A percentile compares a stretch with the other conserved stretches of the same genome.
Evolutionary conservation across 2,888 invertebrate genomes (phyloP).

Genomic region (Molorchus minor): DNA sequence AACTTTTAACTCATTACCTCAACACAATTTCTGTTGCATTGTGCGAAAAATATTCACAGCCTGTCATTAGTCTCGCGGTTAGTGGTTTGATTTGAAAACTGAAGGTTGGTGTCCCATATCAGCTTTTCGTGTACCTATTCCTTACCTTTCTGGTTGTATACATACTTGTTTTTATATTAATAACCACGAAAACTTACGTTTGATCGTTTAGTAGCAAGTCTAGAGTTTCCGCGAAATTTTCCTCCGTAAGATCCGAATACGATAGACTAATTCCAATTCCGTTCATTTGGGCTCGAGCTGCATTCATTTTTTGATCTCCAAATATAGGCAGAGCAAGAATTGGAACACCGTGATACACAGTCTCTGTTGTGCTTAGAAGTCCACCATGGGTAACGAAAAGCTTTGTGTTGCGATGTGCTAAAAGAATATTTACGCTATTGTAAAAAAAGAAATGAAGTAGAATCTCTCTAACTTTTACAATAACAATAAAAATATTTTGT

Average conservation of each 20-base stretch:
- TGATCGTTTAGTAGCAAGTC: conserved; percentile 61
- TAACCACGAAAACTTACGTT: conserved; percentile 32
- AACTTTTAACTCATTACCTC: too few species aligned
- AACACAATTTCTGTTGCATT: too few species aligned
- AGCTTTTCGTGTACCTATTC: too few species aligned
- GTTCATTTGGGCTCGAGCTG: conserved; percentile 58
- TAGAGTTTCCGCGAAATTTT: conserved; percentile 56
- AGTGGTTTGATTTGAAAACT: too few species aligned
- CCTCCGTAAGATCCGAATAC: conserved; percentile 60
- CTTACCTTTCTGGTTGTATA: too few species aligned
- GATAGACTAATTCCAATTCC: conserved; percentile 61
- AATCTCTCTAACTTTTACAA: too few species aligned
- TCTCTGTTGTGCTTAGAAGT: conserved; percentile 44
- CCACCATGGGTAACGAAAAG: conserved; percentile 55
- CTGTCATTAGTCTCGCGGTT: too few species aligned
- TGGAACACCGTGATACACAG: conserved; percentile 56
- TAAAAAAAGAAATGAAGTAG: too few species aligned
- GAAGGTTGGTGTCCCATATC: too few species aligned
- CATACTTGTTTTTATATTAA: background rate
- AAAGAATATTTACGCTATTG: too few species aligned
- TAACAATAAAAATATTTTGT: too few species aligned
- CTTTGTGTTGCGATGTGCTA: conserved; percentile 44
- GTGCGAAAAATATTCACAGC: too few species aligned
- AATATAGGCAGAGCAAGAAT: conserved; percentile 65
- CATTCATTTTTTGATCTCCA: conserved; percentile 65